Evolutionary conservation across 92 coral and sea anemone genomes (phyloP).

Genomic region (Virgularia gustaviana): DNA sequence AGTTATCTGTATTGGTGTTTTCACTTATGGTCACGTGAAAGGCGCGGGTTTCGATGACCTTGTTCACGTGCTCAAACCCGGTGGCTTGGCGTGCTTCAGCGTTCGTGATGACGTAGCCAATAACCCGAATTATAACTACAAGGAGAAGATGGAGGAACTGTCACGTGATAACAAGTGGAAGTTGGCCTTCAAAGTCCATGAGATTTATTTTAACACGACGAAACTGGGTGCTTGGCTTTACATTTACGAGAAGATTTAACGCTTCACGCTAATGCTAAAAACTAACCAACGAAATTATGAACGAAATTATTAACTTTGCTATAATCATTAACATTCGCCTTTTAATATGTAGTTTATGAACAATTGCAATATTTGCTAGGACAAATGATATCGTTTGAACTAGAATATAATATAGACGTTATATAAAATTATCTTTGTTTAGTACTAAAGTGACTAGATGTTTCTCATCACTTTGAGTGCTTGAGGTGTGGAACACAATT

Average conservation of each 20-base stretch:
- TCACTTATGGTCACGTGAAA: slow-evolving; percentile 65
- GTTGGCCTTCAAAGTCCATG: slow-evolving; percentile 49
- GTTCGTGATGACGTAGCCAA: slow-evolving; percentile 68
- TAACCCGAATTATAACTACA: slow-evolving; percentile 61
- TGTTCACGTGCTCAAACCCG: slow-evolving; percentile 71
- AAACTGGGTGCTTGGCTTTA: slow-evolving; percentile 46
- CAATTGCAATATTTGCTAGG: no score
- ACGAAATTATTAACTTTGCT: no score
- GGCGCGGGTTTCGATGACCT: slow-evolving; percentile 89
- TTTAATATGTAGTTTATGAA: no score
- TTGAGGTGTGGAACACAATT: no score
- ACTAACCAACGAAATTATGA: no score
- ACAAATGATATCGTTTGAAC: no score
- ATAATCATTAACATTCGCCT: no score
- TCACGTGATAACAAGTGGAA: slow-evolving; percentile 64
- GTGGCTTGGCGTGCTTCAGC: slow-evolving; percentile 84
- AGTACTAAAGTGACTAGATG: no score
- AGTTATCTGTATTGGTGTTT: slow-evolving; percentile 70
- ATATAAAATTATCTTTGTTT: no score
- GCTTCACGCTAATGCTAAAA: no score
- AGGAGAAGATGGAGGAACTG: slow-evolving; percentile 71
- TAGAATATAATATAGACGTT: no score
- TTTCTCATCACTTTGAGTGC: no score
- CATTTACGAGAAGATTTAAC: slow-evolving; percentile 70
- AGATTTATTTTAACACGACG: slow-evolving; percentile 59